Percentiles rank a stretch among this genome's conserved stretches.
phyloP scores from a whole-genome alignment of 2,113 vertebrate genomes.

The Marcusenius ussheri region DNA sequence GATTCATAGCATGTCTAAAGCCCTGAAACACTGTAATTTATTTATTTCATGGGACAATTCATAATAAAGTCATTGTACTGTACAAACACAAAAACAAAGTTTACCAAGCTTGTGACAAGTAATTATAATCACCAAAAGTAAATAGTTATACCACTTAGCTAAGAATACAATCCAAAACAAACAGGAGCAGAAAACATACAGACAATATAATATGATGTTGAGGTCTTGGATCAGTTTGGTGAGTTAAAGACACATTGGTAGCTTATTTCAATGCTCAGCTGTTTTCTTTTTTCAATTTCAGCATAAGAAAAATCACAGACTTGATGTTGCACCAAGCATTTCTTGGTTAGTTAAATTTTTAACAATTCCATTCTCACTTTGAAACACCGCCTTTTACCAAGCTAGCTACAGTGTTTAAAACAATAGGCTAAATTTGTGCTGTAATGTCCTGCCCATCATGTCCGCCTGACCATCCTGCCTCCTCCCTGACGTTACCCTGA shows the following conservation, averaged over 20 bases:
- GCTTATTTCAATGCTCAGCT: neutral
- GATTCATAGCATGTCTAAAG: neutral
- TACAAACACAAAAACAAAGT: neutral
- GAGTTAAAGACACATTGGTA: neutral
- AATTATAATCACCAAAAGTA: neutral
- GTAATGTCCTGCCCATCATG: neutral
- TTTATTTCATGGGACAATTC: neutral
- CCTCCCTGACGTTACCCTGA: neutral
- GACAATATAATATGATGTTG: neutral
- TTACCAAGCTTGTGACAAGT: neutral
- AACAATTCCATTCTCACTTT: neutral
- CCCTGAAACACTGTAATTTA: neutral
- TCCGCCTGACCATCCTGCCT: neutral
- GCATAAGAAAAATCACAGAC: neutral
- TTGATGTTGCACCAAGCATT: neutral
- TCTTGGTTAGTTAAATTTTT: neutral
- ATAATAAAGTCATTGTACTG: neutral
- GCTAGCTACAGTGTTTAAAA: neutral
- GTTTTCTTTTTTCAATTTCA: neutral
- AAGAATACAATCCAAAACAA: neutral
- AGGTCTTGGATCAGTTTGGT: neutral
- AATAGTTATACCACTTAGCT: neutral
- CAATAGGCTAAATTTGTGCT: neutral
- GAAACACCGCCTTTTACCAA: neutral
- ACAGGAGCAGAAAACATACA: neutral